Evolutionary conservation across 2,113 vertebrate species (phyloP), one percentile per base, ranked within the genome.

Genomic region (Phaethornis superciliosus): DNA sequence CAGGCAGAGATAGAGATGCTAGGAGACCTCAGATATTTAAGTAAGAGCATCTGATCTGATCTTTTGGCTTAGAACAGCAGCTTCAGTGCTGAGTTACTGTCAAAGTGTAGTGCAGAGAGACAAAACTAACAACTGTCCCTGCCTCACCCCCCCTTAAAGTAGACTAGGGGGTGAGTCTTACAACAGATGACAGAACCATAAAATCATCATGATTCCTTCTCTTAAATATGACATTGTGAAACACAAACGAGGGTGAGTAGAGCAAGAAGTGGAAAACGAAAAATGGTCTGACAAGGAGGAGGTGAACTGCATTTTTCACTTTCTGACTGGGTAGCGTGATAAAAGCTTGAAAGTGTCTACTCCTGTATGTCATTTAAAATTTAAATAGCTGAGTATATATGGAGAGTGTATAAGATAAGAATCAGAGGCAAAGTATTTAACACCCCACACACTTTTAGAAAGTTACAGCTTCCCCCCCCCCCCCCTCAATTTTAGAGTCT

Each of bases 371-470:
- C 18, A 51, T 69, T 74, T 54, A 70, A 85, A 67, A 51, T 54
- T 30, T 86, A 79, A 89, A 95, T 75, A 93, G 19, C 27, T 17
- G 26, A 65, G 47, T 81, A 58, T 33, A 46, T 15, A 64, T 4
- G 14, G 65, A 80, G 37, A 92, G 10, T 12, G 27, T 46, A 49
- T n/a, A 94, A 82, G 55, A 80, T 21, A 89, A 88, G 55, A 85
- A 90, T n/a, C 72, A 46, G 42, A 86, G 26, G 77, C 82, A 81
- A 81, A 86, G 65, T 40, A 75, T 87, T 92, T 92, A 93, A 68
- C n/a, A 59, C 68, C 30, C n/a, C 6, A 3, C 42, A 85, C 26
- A 11, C 69, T 85, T 86, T 91, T 82, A 94, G 49, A 77, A 68
- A 78, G 63, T 88, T 82, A 95, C 81, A 95, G 35, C 55, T 10